phyloP scores from a whole-genome alignment of 2,113 vertebrate genomes.

The Eonycteris spelaea region DNA sequence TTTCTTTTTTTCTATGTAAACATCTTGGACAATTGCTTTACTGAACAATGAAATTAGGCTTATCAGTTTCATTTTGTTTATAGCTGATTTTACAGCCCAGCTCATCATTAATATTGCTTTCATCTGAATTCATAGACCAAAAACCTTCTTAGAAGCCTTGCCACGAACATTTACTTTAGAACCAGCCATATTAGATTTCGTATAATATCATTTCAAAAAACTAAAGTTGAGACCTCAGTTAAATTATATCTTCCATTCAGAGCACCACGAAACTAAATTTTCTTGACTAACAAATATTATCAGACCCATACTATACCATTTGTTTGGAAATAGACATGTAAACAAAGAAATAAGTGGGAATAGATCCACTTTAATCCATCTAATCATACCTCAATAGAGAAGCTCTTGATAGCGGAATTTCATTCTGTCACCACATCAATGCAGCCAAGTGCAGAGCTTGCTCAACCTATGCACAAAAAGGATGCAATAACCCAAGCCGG shows the following conservation, averaged over 20 bases:
- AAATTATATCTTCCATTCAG: background rate
- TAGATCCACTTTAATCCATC: background rate
- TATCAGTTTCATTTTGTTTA: constrained; percentile 6
- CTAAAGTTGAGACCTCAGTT: background rate
- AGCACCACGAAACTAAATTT: background rate
- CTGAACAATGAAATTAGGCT: background rate
- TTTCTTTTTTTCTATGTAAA: background rate
- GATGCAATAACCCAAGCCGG: constrained; percentile 95
- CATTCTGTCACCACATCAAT: constrained; percentile 89
- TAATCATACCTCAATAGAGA: constrained; percentile 89
- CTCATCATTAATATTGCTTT: background rate
- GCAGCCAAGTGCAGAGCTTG: constrained; percentile 83
- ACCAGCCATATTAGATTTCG: background rate
- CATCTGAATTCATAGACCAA: background rate
- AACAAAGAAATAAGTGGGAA: background rate
- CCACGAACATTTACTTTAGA: background rate
- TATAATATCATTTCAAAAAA: background rate
- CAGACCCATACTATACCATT: background rate
- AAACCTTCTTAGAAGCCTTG: background rate
- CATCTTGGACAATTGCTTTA: background rate
- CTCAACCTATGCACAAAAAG: constrained; percentile 90
- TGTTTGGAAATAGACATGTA: background rate
- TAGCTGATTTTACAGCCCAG: background rate
- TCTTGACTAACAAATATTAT: background rate
- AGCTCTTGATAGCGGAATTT: constrained; percentile 93